phyloP scores from a whole-genome alignment of 2,113 vertebrate species.

The Pica pica region DNA sequence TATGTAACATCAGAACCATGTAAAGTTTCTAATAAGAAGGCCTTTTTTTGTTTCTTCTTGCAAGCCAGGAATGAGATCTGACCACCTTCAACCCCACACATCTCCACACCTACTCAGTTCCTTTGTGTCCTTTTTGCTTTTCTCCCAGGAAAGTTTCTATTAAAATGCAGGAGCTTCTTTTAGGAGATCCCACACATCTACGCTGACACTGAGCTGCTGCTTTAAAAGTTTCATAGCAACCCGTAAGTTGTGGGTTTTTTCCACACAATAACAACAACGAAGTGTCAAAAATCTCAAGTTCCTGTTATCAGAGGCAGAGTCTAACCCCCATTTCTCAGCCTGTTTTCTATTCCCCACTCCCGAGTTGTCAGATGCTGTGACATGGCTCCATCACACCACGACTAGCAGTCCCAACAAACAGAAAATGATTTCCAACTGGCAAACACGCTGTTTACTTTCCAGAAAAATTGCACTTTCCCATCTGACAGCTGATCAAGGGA shows the following conservation, averaged over 20 bases:
- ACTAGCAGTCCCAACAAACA: constrained; percentile 72
- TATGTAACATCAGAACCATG: not conserved
- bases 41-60: not conserved
- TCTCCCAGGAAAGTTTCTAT: not conserved
- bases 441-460: constrained; percentile 80
- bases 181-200: not conserved
- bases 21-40: not conserved
- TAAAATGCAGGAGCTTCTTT: not conserved
- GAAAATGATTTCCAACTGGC: constrained; percentile 75
- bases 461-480: constrained; percentile 73
- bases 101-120: not conserved
- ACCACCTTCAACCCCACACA: not conserved
- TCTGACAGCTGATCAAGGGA: constrained; percentile 82
- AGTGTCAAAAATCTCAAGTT: constrained; percentile 47
- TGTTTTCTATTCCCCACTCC: constrained; percentile 56
- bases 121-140: not conserved
- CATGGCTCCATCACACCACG: constrained; percentile 65
- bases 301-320: constrained; percentile 39
- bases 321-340: constrained; percentile 51
- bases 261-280: not conserved
- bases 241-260: not conserved
- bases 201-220: not conserved
- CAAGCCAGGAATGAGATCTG: not conserved
- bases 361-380: constrained; percentile 67
- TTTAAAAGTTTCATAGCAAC: constrained; percentile 20